Evolutionary conservation across 2,888 invertebrate species (phyloP), one percentile per base, ranked within the genome.

Genomic region (Sphecodes monilicornis): DNA sequence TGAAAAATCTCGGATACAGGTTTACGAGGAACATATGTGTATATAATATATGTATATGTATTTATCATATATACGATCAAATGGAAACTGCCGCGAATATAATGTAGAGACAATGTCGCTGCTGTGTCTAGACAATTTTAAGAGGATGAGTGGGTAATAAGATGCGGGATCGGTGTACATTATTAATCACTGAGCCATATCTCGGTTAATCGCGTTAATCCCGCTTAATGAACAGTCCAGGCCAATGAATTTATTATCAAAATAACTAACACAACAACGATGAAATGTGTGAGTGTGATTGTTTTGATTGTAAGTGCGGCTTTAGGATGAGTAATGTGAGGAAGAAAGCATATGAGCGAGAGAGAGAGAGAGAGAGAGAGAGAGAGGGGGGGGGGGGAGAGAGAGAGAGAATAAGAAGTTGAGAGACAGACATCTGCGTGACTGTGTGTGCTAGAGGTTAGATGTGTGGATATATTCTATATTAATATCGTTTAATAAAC

Each of bases 1-100:
- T 60, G 60, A 60, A 60, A 60, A 60, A 60, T 60, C 60, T 60
- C 60, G 60, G 60, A 29, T 60, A 60, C 60, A 16, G 60, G 60
- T 60, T 60, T 60, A 60, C 60, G 18, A 8, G 60, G 16, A 29
- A 29, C 16, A 16, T 6, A 29, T 29, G 8, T 16, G 29, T 26
- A 57, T n/a, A 13, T 26, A 26, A 26, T 57, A 13, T n/a, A 54
- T 22, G n/a, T 54, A 26, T n/a, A 26, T 54, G 4, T 26, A 26
- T 13, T 29, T 29, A 13, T 57, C 5, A 29, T 57, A 57, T 29
- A 16, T 26, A 29, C 29, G 3, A 29, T 2, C 8, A 1, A 29
- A 18, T 29, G 29, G 29, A 8, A 60, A 60, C 29, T 3, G 18
- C 1, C 6, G 29, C 26, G n/a, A 60, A 60, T 60, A 29, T 18